Evolutionary conservation across 2,797 vertebrate genomes (phyloP), one percentile per base, ranked within the genome.

Genomic region (Gouania willdenowi): DNA sequence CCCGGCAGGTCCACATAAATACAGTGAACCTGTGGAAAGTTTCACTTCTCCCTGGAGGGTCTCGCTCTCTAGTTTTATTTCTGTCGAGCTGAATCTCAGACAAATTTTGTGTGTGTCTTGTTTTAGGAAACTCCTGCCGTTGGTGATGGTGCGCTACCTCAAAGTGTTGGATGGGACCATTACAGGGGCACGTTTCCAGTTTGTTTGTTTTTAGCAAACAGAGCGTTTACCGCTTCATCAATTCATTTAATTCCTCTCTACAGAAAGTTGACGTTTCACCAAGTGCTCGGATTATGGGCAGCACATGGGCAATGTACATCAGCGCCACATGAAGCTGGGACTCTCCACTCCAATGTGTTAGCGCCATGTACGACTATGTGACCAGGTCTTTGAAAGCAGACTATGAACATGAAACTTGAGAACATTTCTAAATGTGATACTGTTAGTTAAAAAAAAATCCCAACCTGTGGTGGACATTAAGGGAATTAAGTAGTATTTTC

Each of bases 341-440:
- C 19, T 22, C 29, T 20, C 32, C 47, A 34, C 28, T 46, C 23
- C 14, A 14, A 14, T 14, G 26, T 15, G 12, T 57, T 43, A 34
- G 48, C 51, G 58, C 44, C 27, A 40, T 19, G 19, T 40, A 23
- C 40, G 10, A 49, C 1, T 15, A 37, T 44, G 43, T 52, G 41
- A 69, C 41, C 46, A 39, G 37, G 27, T 55, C 34, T 80, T 71
- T 75, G 50, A 72, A 29, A 30, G 30, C 33, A 11, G 12, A 6
- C 11, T 4, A 13, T 6, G 1, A 12, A 30, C 29, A 56, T 48
- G 77, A 54, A 54, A 71, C 57, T 81, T 66, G 51, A 57, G 79
- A 85, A 88, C 71, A 77, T 50, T 81, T 73, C 87, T 88, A 88
- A n/a, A n/a, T n/a, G n/a, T n/a, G n/a, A n/a, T n/a, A n/a, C n/a